Evolutionary conservation across 2,888 invertebrate species (phyloP), one percentile per base, ranked within the genome.

Genomic region (Agriopis aurantiaria): DNA sequence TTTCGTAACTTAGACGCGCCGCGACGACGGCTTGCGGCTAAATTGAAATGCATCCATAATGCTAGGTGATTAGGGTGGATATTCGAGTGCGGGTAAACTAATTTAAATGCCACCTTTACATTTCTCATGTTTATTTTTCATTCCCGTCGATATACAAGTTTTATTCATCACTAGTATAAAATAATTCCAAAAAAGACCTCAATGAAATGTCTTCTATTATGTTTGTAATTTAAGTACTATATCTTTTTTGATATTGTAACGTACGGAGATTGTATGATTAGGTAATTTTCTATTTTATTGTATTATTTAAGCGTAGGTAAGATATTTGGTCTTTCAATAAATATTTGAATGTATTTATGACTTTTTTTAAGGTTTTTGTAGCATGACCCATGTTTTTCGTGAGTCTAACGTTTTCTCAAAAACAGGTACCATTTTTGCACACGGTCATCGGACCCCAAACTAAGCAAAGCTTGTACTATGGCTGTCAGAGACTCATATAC

Each of bases 261-360:
- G 52, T 23, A 23, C 48, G 45, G 59, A 59, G 48, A 60, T 68
- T 69, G n/a, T 55, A 45, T 61, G 9, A 57, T 53, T 71, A 72
- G 61, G 72, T 12, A 56, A 68, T 68, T 68, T 70, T 73, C 66
- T 67, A 70, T 69, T 72, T 65, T 72, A 67, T 17, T 58, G 49
- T 75, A 69, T 33, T 9, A 23, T 33, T 8, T 73, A 72, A 74
- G 68, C 63, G 52, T 71, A 75, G 57, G 41, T 71, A 64, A 55
- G 53, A 10, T 51, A 45, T 64, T 66, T 66, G 62, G 59, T 71
- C 63, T 67, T 53, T 63, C 41, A 71, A 58, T 65, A 71, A 71
- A 71, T 8, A 40, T 58, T 60, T 65, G 52, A 58, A 65, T 8
- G 45, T 33, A 59, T 59, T 33, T 45, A 43, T 46, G 23, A n/a